Conservation (phyloP, 2,888 invertebrate species). For the Clanis bilineata region DNA sequence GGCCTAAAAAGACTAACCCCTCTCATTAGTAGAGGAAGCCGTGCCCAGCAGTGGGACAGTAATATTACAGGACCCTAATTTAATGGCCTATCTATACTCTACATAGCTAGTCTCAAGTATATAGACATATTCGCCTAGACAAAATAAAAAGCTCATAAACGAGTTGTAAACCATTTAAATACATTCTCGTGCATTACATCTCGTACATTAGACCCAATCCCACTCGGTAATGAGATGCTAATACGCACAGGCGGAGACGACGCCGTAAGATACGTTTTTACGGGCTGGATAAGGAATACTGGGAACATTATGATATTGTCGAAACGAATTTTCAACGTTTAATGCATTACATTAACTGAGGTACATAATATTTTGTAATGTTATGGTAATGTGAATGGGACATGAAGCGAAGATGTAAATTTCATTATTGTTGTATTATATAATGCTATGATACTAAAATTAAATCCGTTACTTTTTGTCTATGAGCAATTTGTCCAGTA, state of each 20-base stretch:
- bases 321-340: constrained; percentile 5
- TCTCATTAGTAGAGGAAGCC: no score
- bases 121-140: not conserved
- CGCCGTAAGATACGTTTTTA: not conserved
- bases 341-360: constrained; percentile 7
- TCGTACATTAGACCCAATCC: not conserved
- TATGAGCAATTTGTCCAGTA: no score
- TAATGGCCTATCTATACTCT: no score
- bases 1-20: no score
- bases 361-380: not conserved
- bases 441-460: no score
- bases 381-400: not conserved
- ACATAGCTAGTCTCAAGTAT: no score
- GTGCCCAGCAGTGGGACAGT: no score
- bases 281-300: not conserved
- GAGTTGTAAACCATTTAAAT: constrained; percentile 2
- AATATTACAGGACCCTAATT: no score
- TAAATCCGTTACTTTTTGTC: no score
- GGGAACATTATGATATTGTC: constrained; percentile 5
- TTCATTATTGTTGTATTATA: not conserved
- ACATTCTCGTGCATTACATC: not conserved
- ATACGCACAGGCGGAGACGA: not conserved
- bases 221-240: not conserved
- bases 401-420: not conserved
- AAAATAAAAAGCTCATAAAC: not conserved